Base-by-base conservation (phyloP, 2,113 vertebrate species). In the Regulus satrapa region DNA sequence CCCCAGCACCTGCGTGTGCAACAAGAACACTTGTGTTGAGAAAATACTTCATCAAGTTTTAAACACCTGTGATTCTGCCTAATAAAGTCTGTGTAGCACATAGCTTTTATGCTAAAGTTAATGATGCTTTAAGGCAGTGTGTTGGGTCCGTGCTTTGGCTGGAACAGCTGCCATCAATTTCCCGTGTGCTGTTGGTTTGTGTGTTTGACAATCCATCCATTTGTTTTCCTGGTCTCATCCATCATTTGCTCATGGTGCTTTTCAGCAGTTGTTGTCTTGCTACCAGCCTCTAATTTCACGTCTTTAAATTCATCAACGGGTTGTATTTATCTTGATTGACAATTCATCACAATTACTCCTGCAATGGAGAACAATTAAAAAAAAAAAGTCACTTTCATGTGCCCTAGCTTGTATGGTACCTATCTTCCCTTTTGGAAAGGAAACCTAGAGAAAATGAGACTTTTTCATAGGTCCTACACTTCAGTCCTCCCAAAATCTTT, bases 161-260 rank as follows among this genome's bases (percentile, higher is more conserved):
- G 89, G n/a, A 92, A 58, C 71, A 69, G 93, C 54, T 89, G 87
- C 77, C 89, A 95, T 97, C 81, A 94, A 95, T 96, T 95, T 94
- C 91, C 87, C 6, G 0, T n/a, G 68, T 87, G 93, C 87, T 88
- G 74, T 82, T 9, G 9, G 58, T 82, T 91, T 66, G 38, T 49
- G 7, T 87, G 54, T 94, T 89, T 97, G 94, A 89, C 93, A 92
- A 43, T 92, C 91, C 45, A 81, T 85, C 89, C 66, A 29, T 96
- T 95, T 87, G 38, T 82, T 95, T 82, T 54, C 87, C 80, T 76
- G 81, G 38, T 54, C 49, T 93, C 93, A 91, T 95, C 74, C 87
- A 95, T 96, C 93, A 95, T 64, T 79, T 67, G 55, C 69, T 87
- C 54, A 52, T 0, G 0, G 52, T 52, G 40, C 41, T 89, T 82